A percentile compares a stretch with the other conserved stretches of the same genome.
phyloP scores from a whole-genome alignment of 2,113 vertebrate species.

The Spermophilus dauricus region DNA sequence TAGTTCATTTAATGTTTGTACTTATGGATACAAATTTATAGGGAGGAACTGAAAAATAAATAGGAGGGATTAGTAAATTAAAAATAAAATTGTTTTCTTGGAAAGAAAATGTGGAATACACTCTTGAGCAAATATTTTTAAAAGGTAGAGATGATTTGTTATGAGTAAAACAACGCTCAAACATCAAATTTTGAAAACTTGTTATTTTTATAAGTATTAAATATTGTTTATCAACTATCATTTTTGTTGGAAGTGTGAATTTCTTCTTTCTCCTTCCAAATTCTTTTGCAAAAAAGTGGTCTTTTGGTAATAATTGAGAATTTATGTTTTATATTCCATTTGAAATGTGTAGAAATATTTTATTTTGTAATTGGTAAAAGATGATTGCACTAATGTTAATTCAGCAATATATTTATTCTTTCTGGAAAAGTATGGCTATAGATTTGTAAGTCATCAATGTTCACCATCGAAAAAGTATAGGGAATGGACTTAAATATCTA shows the following conservation, averaged over 20 bases:
- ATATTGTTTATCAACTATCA: neutral
- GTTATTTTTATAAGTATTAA: neutral
- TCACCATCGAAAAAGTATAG: neutral
- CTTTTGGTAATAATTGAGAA: constrained; percentile 18
- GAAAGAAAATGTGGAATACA: neutral
- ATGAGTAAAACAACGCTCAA: constrained; percentile 1
- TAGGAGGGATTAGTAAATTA: neutral
- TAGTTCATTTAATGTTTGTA: neutral
- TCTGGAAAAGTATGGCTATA: neutral
- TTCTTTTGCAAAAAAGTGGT: neutral
- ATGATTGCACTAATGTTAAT: neutral
- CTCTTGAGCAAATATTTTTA: neutral
- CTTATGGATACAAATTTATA: neutral
- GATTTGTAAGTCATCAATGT: neutral
- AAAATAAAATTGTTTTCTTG: neutral
- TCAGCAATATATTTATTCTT: neutral
- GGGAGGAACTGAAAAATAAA: neutral
- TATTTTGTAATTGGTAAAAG: neutral
- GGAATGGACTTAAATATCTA: neutral
- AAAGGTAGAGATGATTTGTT: neutral
- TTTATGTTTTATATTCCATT: neutral
- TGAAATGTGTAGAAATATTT: neutral
- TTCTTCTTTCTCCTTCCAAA: neutral
- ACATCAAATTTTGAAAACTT: neutral
- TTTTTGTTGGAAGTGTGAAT: neutral